A percentile compares a stretch with the other conserved stretches of the same genome.
Evolutionary conservation across 2,888 invertebrate species (phyloP).

Genomic region (Criorhina ranunculi): DNA sequence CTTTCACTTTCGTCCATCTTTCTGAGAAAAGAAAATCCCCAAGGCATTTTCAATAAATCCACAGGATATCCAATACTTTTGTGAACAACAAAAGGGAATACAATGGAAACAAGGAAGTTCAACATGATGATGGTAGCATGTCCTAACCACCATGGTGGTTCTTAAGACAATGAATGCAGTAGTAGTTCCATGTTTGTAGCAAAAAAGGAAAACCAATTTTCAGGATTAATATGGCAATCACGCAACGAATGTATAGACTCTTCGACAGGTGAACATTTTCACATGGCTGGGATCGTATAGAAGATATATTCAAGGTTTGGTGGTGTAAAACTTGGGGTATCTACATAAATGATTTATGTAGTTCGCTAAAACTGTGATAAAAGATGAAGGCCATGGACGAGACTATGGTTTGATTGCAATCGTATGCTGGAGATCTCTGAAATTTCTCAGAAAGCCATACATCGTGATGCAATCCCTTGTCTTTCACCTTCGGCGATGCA

Average conservation of each 20-base stretch:
- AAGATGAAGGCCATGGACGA: not conserved
- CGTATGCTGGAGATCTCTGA: too few relatives aligned
- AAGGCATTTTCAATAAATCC: conserved; percentile 73
- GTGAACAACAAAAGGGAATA: conserved; percentile 45
- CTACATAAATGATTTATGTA: conserved; percentile 60
- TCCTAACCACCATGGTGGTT: conserved; percentile 22
- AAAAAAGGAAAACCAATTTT: conserved; percentile 75
- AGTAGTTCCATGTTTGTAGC: conserved; percentile 67
- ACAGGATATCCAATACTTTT: conserved; percentile 68
- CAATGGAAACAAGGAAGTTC: conserved; percentile 39
- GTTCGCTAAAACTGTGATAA: not conserved
- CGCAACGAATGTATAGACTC: conserved; percentile 71
- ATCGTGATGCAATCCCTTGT: too few relatives aligned
- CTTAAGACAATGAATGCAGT: conserved; percentile 67
- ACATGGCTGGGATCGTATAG: conserved; percentile 36
- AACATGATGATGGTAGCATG: conserved; percentile 14
- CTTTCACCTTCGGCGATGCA: too few relatives aligned
- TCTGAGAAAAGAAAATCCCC: conserved; percentile 41
- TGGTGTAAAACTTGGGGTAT: conserved; percentile 36
- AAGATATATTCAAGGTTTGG: conserved; percentile 20
- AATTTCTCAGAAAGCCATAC: too few relatives aligned
- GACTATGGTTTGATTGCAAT: too few relatives aligned
- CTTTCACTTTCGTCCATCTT: conserved; percentile 3
- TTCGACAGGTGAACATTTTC: conserved; percentile 74
- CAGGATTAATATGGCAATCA: conserved; percentile 77